Evolutionary conservation across 2,797 vertebrate genomes (phyloP).

Genomic region (Pseudochaenichthys georgianus): DNA sequence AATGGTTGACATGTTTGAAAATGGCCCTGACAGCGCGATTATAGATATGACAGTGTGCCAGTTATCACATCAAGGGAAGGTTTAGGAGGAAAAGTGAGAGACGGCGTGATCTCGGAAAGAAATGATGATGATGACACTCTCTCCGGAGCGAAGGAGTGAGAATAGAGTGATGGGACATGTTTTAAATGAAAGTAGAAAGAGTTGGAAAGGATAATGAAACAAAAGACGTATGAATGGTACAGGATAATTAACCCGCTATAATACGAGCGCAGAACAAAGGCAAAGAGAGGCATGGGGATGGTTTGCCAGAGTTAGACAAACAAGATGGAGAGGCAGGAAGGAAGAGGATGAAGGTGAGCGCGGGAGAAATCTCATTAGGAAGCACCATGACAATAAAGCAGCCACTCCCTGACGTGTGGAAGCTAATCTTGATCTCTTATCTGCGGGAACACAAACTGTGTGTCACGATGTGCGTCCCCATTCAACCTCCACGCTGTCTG

Average conservation of each 20-base stretch:
- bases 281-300: not conserved
- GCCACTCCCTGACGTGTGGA: constrained; percentile 21
- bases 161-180: constrained; percentile 23
- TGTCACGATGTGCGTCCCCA: not conserved
- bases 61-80: constrained; percentile 37
- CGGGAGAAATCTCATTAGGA: constrained; percentile 29
- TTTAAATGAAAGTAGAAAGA: constrained; percentile 6
- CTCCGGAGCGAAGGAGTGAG: constrained; percentile 36
- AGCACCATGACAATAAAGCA: not conserved
- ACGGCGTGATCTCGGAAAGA: constrained; percentile 7
- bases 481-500: not conserved
- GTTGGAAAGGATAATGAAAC: constrained; percentile 1
- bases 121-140: constrained; percentile 9
- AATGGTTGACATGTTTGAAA: constrained; percentile 76
- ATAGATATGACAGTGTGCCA: constrained; percentile 53
- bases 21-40: constrained; percentile 66
- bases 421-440: constrained; percentile 27
- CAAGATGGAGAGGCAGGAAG: not conserved
- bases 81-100: not conserved
- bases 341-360: not conserved
- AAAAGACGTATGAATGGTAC: not conserved
- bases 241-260: not conserved
- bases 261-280: not conserved
- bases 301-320: constrained; percentile 2
- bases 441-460: constrained; percentile 8